Conservation (phyloP, 2,797 vertebrate genomes). For the Botia kubotai region DNA sequence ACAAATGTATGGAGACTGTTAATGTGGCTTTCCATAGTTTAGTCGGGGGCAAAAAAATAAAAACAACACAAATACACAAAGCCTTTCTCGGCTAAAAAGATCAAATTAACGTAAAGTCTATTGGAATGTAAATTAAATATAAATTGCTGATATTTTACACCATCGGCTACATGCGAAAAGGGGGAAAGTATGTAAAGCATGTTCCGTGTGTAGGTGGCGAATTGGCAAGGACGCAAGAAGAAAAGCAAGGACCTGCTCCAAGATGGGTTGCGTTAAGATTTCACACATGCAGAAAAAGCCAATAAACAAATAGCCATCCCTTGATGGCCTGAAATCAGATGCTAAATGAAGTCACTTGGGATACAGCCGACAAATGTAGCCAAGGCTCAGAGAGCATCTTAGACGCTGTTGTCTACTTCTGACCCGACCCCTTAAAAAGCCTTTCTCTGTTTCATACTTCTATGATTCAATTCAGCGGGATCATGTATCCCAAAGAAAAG, state of each 20-base stretch:
- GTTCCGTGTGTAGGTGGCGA: slow-evolving; percentile 52
- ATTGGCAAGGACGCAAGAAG: slow-evolving; percentile 39
- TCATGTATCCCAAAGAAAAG: slow-evolving; percentile 70
- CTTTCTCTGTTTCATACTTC: slow-evolving; percentile 67
- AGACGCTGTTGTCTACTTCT: slow-evolving; percentile 58
- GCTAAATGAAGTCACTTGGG: slow-evolving; percentile 58
- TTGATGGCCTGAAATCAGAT: slow-evolving; percentile 62
- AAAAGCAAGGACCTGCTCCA: slow-evolving; percentile 45
- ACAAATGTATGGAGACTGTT: slow-evolving; percentile 60
- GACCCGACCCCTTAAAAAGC: slow-evolving; percentile 63
- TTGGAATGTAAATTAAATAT: slow-evolving; percentile 38
- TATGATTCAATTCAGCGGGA: slow-evolving; percentile 68
- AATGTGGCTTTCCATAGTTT: slow-evolving; percentile 45
- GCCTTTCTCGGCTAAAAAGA: slow-evolving; percentile 1
- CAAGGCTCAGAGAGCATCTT: slow-evolving; percentile 57
- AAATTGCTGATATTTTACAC: slow-evolving; percentile 47
- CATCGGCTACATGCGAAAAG: slow-evolving; percentile 46
- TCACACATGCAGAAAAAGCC: slow-evolving; percentile 47
- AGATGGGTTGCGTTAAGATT: slow-evolving; percentile 49
- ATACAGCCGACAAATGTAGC: slow-evolving; percentile 55
- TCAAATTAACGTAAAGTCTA: slow-evolving; percentile 34
- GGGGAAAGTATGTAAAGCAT: slow-evolving; percentile 48
- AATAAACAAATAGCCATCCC: slow-evolving; percentile 61
- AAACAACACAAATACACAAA: slow-evolving; percentile 52
- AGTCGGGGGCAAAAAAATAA: slow-evolving; percentile 1